Conservation (phyloP, 2,888 invertebrate species). For the Pollenia amentaria region DNA sequence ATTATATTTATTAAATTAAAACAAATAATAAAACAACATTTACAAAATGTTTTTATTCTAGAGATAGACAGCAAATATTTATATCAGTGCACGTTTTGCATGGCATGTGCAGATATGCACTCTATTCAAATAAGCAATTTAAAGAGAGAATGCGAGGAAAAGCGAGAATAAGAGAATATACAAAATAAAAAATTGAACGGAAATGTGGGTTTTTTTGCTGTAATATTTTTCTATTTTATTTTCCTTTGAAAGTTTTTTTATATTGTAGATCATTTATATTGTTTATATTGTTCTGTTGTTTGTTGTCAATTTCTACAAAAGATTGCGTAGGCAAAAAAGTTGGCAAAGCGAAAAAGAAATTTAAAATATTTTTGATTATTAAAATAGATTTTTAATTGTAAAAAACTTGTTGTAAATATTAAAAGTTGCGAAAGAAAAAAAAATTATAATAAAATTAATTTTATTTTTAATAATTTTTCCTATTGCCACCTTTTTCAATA, state of each 20-base stretch:
- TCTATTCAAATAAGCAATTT: neutral
- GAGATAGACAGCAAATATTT: neutral
- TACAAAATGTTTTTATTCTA: slow-evolving; percentile 1
- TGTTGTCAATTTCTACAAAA: too few relatives aligned
- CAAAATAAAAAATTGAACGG: slow-evolving; percentile 8
- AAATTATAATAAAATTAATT: too few relatives aligned
- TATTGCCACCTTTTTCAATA: too few relatives aligned
- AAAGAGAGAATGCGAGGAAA: neutral
- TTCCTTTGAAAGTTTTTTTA: neutral
- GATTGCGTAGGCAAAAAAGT: too few relatives aligned
- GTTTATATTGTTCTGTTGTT: neutral
- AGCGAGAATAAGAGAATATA: neutral
- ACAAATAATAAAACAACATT: neutral
- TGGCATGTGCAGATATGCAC: slow-evolving; percentile 10
- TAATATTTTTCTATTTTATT: neutral
- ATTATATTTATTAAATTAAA: neutral
- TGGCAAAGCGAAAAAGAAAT: too few relatives aligned
- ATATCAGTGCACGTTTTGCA: slow-evolving; percentile 21
- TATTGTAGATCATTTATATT: neutral
- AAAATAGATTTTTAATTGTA: too few relatives aligned
- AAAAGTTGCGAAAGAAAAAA: too few relatives aligned
- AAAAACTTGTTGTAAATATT: too few relatives aligned
- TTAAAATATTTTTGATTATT: too few relatives aligned
- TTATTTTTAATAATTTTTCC: too few relatives aligned
- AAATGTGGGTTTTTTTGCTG: slow-evolving; percentile 7